Conservation (phyloP, 2,113 vertebrate genomes). For the Laticauda laticaudata region DNA sequence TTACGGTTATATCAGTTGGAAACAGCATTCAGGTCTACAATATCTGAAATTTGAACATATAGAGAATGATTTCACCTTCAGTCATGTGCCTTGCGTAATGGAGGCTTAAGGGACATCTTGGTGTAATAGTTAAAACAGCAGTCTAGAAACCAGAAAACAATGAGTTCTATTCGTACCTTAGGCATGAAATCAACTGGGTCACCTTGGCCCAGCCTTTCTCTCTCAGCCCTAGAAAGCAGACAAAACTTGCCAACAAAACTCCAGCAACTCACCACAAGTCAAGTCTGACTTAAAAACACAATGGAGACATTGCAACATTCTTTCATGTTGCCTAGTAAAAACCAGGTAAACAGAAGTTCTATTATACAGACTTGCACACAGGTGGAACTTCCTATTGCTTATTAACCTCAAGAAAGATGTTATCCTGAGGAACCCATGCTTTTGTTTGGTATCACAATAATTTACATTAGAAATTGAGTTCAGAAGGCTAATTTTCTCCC, state of each 20-base stretch:
- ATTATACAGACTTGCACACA: background rate
- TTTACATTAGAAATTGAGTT: background rate
- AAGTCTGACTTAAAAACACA: background rate
- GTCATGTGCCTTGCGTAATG: background rate
- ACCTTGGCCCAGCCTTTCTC: background rate
- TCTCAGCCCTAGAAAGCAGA: background rate
- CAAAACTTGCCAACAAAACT: background rate
- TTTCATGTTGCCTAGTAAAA: background rate
- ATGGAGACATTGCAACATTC: background rate
- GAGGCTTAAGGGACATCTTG: background rate
- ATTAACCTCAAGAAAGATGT: background rate
- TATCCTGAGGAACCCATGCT: background rate
- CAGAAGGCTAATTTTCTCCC: background rate
- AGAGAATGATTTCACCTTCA: constrained; percentile 7
- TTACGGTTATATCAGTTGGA: constrained; percentile 9
- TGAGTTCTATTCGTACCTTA: background rate
- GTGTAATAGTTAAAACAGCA: background rate
- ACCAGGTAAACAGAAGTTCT: background rate
- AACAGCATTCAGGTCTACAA: background rate
- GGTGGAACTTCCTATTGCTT: background rate
- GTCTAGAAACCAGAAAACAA: background rate
- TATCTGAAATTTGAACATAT: background rate
- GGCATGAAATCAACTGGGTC: background rate
- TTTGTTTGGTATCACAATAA: background rate
- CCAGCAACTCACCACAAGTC: background rate